A percentile compares a stretch with the other conserved stretches of the same genome.
phyloP scores from a whole-genome alignment of 1,140 invertebrate species.

The Cephus cinctus region DNA sequence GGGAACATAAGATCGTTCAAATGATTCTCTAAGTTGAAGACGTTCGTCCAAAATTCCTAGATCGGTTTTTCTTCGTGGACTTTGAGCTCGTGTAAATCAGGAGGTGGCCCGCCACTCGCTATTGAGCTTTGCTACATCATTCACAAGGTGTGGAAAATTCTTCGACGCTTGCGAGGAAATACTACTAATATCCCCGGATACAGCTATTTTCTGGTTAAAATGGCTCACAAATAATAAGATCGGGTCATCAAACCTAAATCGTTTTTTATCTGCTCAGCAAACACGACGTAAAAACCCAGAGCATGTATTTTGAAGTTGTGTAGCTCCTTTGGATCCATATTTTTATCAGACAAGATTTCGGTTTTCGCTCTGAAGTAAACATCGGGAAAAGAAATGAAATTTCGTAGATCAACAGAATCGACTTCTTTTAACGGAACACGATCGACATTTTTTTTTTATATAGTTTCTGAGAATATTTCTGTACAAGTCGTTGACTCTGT shows the following conservation, averaged over 20 bases:
- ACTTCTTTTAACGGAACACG: background rate
- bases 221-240: background rate
- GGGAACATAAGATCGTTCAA: slow-evolving; percentile 3
- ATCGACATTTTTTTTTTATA: slow-evolving; percentile 7
- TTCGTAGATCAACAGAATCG: background rate
- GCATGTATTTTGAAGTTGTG: slow-evolving; percentile 7
- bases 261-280: slow-evolving; percentile 3
- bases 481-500: slow-evolving; percentile 1
- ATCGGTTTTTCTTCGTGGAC: background rate
- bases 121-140: slow-evolving; percentile 1
- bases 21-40: background rate
- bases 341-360: background rate
- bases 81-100: slow-evolving; percentile 1
- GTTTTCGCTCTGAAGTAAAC: slow-evolving; percentile 11
- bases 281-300: slow-evolving; percentile 4
- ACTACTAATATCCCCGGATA: background rate
- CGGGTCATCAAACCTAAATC: slow-evolving; percentile 5
- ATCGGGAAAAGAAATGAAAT: background rate
- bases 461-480: slow-evolving; percentile 6
- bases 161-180: background rate
- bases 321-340: slow-evolving; percentile 2
- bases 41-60: background rate
- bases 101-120: slow-evolving; percentile 3
- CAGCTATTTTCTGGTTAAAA: background rate
- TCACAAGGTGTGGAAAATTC: background rate